These are phyloP conservation scores for Emberiza fucata DNA, from an alignment of 2,113 vertebrate genomes.

Conservation along the genomic window DNA sequence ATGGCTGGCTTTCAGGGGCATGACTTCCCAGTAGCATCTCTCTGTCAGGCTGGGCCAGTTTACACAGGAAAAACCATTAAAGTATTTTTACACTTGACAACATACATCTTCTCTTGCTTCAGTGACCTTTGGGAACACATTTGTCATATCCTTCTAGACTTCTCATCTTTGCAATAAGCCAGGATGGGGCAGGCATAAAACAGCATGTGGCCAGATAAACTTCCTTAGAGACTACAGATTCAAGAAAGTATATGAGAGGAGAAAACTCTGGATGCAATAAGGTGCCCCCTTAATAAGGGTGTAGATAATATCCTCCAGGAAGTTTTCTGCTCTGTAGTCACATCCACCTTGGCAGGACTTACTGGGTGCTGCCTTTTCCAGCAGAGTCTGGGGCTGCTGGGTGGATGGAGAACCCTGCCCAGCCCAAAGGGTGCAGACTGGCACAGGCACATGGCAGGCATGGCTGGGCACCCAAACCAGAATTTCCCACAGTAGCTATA, in stretches of 20 bases:
- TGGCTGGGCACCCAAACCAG: accelerated
- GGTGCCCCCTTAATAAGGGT: background rate
- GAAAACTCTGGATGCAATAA: background rate
- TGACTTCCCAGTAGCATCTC: background rate
- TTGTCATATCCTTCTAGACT: background rate
- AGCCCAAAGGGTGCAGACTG: background rate
- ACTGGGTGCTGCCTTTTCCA: background rate
- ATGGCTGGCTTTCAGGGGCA: background rate
- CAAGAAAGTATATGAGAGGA: background rate
- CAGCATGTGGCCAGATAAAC: background rate
- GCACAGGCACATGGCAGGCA: background rate
- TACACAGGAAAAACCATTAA: background rate
- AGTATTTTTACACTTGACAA: background rate
- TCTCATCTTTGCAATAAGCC: background rate
- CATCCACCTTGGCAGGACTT: accelerated
- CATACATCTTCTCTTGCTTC: background rate
- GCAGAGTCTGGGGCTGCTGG: background rate
- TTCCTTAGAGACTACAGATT: background rate
- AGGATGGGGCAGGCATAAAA: background rate
- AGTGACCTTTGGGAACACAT: background rate
- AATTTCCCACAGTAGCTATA: background rate
- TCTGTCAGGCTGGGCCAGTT: background rate
- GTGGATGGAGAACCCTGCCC: background rate
- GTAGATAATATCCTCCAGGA: background rate
- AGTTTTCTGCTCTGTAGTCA: background rate